Percentiles rank a stretch among this genome's conserved stretches.
These are phyloP conservation scores for Parapristionchus giblindavisi DNA, from an alignment of 2,888 invertebrate genomes.

Conservation along the genomic window DNA sequence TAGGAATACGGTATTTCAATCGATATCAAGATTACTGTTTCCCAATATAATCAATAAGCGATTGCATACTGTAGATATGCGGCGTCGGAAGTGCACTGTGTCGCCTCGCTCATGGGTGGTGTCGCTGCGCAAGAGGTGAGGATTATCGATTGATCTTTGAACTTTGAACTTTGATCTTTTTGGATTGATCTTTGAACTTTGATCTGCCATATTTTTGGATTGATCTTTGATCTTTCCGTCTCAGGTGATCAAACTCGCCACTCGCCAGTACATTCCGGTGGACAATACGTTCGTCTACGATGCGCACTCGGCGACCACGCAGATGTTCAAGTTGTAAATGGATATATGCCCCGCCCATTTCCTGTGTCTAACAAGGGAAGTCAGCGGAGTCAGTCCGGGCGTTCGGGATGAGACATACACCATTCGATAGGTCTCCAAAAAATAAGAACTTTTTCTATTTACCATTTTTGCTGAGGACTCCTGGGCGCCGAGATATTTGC, in stretches of 20 bases:
- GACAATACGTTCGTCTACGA: conserved; percentile 95
- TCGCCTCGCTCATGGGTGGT: conserved; percentile 88
- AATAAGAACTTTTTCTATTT: too few relatives aligned
- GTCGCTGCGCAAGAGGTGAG: conserved; percentile 84
- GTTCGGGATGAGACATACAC: too few relatives aligned
- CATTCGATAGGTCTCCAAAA: too few relatives aligned
- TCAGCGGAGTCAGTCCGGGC: too few relatives aligned
- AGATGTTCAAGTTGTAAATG: conserved; percentile 37
- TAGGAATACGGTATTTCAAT: neutral
- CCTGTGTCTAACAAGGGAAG: too few relatives aligned
- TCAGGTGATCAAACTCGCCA: conserved; percentile 89
- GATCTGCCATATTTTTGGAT: neutral
- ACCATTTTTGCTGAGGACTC: too few relatives aligned
- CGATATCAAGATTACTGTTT: conserved; percentile 17
- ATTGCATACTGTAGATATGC: conserved; percentile 41
- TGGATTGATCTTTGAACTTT: too few relatives aligned
- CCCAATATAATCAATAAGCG: neutral
- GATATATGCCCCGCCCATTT: too few relatives aligned
- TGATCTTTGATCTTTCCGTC: neutral
- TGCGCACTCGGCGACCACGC: conserved; percentile 71
- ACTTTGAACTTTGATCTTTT: conserved; percentile 6
- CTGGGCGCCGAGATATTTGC: too few relatives aligned
- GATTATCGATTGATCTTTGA: neutral
- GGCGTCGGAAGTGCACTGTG: conserved; percentile 83
- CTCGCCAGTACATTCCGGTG: conserved; percentile 93